Evolutionary conservation across 2,797 vertebrate genomes (phyloP).

Genomic region (Semotilus atromaculatus): DNA sequence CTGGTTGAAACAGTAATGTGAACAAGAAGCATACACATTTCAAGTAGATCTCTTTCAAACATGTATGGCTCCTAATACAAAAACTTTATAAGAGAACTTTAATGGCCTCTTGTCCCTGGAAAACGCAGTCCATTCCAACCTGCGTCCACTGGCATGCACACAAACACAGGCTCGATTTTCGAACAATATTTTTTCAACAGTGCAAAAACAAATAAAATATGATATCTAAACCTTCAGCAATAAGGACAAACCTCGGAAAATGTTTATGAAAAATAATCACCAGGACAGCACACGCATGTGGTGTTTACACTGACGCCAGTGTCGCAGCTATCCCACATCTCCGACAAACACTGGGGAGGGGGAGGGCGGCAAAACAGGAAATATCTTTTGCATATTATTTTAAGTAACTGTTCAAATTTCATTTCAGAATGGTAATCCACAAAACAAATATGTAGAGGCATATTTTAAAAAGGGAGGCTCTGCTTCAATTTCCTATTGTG

Average conservation of each 20-base stretch:
- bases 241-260: slow-evolving; percentile 77
- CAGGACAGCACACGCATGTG: slow-evolving; percentile 74
- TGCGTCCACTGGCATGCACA: slow-evolving; percentile 41
- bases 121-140: slow-evolving; percentile 47
- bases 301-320: slow-evolving; percentile 79
- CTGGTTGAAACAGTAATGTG: slow-evolving; percentile 17
- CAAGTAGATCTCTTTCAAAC: slow-evolving; percentile 23
- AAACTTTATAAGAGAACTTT: slow-evolving; percentile 27
- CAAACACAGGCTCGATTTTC: slow-evolving; percentile 46
- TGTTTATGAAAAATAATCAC: slow-evolving; percentile 83
- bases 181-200: slow-evolving; percentile 61
- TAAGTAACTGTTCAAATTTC: slow-evolving; percentile 90
- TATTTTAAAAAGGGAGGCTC: slow-evolving; percentile 81
- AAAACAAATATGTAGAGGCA: slow-evolving; percentile 85
- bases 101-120: slow-evolving; percentile 28
- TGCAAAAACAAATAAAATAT: slow-evolving; percentile 73
- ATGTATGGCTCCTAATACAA: neutral
- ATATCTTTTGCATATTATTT: slow-evolving; percentile 88
- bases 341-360: slow-evolving; percentile 75
- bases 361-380: slow-evolving; percentile 71
- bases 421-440: slow-evolving; percentile 87
- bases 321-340: slow-evolving; percentile 71
- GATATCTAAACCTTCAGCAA: slow-evolving; percentile 74
- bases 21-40: slow-evolving; percentile 33
- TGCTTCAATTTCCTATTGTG: slow-evolving; percentile 86